Percentiles rank a stretch among this genome's conserved stretches.
Evolutionary conservation across 23 tunicate genomes (phyloP).

Genomic region (Oikopleura dioica): DNA sequence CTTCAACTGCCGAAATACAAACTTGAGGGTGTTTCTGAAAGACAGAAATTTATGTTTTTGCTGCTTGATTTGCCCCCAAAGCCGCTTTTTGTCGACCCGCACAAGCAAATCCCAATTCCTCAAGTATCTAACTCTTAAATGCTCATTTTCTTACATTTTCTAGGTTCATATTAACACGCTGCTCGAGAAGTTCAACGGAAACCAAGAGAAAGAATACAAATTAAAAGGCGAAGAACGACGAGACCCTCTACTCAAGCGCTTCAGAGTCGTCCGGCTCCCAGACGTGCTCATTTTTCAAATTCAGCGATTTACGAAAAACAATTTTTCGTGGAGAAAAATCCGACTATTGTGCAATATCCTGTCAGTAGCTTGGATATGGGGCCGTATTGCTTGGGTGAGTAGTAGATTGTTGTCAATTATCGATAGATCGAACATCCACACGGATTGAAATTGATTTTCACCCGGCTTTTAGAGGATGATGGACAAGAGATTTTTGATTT

Average conservation of each 20-base stretch:
- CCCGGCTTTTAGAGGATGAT: not conserved
- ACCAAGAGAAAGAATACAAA: slow-evolving; percentile 81
- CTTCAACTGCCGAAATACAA: slow-evolving; percentile 49
- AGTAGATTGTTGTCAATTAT: not conserved
- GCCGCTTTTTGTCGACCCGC: slow-evolving; percentile 82
- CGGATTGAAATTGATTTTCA: no score
- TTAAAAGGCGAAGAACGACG: slow-evolving; percentile 31
- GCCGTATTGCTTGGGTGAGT: not conserved
- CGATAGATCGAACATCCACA: not conserved
- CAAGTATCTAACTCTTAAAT: slow-evolving; percentile 26
- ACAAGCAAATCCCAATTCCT: slow-evolving; percentile 82
- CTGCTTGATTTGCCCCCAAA: slow-evolving; percentile 68
- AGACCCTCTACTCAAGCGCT: slow-evolving; percentile 73
- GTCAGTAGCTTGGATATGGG: slow-evolving; percentile 21
- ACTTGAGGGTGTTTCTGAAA: slow-evolving; percentile 21
- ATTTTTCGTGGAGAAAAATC: slow-evolving; percentile 72
- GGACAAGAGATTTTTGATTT: slow-evolving; percentile 30
- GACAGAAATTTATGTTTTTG: slow-evolving; percentile 42
- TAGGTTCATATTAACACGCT: slow-evolving; percentile 22
- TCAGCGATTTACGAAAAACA: slow-evolving; percentile 70
- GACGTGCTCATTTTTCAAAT: slow-evolving; percentile 75
- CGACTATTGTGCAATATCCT: slow-evolving; percentile 88
- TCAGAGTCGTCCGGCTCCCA: slow-evolving; percentile 41
- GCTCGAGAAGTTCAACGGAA: slow-evolving; percentile 69
- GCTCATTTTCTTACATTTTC: not conserved